Evolutionary conservation across 2,888 invertebrate genomes (phyloP).

Genomic region (Empis stercorea): DNA sequence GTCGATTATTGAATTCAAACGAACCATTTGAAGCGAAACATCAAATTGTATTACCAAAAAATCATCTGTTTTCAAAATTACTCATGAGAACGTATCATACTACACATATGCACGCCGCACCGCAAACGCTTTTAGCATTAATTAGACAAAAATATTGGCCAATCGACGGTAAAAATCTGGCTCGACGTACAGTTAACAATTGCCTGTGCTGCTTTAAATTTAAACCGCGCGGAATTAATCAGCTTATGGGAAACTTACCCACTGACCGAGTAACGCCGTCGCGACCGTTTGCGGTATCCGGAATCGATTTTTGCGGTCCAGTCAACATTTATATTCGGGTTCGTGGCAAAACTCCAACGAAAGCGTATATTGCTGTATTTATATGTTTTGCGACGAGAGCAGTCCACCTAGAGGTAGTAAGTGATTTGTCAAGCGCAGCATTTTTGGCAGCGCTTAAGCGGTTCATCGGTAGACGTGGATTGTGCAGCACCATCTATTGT

Average conservation of each 20-base stretch:
- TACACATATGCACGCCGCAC: not conserved
- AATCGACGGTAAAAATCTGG: slow-evolving; percentile 5
- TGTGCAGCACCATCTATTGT: slow-evolving; percentile 5
- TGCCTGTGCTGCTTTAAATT: slow-evolving; percentile 8
- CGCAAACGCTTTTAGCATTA: not conserved
- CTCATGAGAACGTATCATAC: slow-evolving; percentile 3
- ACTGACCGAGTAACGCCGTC: slow-evolving; percentile 4
- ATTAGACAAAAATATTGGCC: slow-evolving; percentile 14
- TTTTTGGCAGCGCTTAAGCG: slow-evolving; percentile 1
- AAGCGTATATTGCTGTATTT: not conserved
- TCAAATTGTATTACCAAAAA: slow-evolving; percentile 2
- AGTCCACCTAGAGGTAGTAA: slow-evolving; percentile 11
- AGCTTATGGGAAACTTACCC: slow-evolving; percentile 18
- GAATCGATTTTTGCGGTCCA: slow-evolving; percentile 7
- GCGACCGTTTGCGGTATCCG: not conserved
- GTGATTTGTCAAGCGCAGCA: not conserved
- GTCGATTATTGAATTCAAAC: not conserved
- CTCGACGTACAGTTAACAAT: slow-evolving; percentile 2
- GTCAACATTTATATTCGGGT: slow-evolving; percentile 6
- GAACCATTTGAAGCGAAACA: not conserved
- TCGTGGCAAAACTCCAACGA: slow-evolving; percentile 8
- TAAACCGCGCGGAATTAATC: slow-evolving; percentile 1
- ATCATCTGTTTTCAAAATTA: slow-evolving; percentile 1
- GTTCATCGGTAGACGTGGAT: slow-evolving; percentile 5
- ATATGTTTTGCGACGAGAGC: slow-evolving; percentile 9